Base-by-base conservation (phyloP, 1,140 invertebrate genomes). In the Papilio helenus region DNA sequence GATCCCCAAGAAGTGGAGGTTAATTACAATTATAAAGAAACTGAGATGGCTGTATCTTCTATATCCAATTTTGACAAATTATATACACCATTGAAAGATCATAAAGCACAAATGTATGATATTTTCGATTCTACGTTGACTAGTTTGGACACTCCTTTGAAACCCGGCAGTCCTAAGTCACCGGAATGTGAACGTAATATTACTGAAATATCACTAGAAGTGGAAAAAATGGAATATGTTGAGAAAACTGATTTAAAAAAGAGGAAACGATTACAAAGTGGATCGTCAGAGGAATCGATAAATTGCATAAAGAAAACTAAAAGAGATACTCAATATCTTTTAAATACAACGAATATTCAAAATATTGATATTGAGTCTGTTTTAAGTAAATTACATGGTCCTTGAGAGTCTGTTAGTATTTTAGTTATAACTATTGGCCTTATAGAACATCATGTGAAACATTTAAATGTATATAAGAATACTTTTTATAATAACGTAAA, bases 301-400 rank as follows among this genome's bases (percentile, higher is more conserved):
- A 85, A 76, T 76, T 84, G 83, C 34, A 84, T 16, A 58, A 94
- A 93, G 79, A 90, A 85, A 79, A 82, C 83, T 0, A 94, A 93
- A 83, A 80, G 88, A 7, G 91, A 93, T 42, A 79, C 91, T 7
- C 85, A 91, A 39, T 91, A 90, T 79, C 78, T 93, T 55, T 81
- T 94, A 16, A 88, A 89, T 80, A 89, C 90, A n/a, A 85, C 90
- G 3, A 92, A 88, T 79, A 93, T 94, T 80, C 92, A 93, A 81
- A 93, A 94, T 86, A 90, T 94, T 49, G 93, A 94, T 85, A 94
- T 94, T n/a, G 93, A 94, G 82, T 88, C 92, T 18, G 92, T 94
- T 20, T 81, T 94, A 44, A 92, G 87, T 83, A 94, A 93, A 80
- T 82, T 94, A 76, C 93, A 94, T 81, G 93, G 93, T 42, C 91